These are phyloP conservation scores for Apoderus coryli DNA, from an alignment of 2,888 invertebrate genomes.

Conservation along the genomic window DNA sequence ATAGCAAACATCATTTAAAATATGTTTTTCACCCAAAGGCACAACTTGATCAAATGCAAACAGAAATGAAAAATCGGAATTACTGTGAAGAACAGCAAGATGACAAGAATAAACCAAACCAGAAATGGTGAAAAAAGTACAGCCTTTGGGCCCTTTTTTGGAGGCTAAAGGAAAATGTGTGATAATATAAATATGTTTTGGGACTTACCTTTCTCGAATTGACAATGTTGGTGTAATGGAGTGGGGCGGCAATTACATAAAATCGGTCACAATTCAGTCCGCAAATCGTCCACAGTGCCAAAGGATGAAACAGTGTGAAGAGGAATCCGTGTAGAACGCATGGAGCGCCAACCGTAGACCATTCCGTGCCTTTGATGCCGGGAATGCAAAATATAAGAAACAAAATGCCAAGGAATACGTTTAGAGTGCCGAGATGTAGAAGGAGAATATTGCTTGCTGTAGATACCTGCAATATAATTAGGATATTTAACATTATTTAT, in stretches of 20 bases:
- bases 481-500: too few relatives aligned
- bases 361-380: constrained; percentile 32
- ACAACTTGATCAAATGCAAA: too few relatives aligned
- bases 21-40: too few relatives aligned
- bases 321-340: constrained; percentile 53
- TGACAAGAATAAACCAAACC: too few relatives aligned
- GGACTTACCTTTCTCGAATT: constrained; percentile 49
- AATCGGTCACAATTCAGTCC: constrained; percentile 67
- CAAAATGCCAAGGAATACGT: constrained; percentile 48
- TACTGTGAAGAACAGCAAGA: too few relatives aligned
- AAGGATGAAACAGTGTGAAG: constrained; percentile 54
- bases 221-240: constrained; percentile 65
- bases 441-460: constrained; percentile 58
- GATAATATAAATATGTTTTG: too few relatives aligned
- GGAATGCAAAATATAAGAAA: constrained; percentile 42
- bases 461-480: constrained; percentile 42
- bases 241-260: constrained; percentile 64
- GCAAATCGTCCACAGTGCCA: constrained; percentile 66
- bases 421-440: constrained; percentile 57
- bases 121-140: too few relatives aligned
- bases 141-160: too few relatives aligned
- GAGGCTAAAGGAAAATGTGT: too few relatives aligned
- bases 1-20: too few relatives aligned
- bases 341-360: constrained; percentile 38
- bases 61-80: too few relatives aligned